phyloP scores from a whole-genome alignment of 2,888 invertebrate genomes.

The Drosophila macrothrix region DNA sequence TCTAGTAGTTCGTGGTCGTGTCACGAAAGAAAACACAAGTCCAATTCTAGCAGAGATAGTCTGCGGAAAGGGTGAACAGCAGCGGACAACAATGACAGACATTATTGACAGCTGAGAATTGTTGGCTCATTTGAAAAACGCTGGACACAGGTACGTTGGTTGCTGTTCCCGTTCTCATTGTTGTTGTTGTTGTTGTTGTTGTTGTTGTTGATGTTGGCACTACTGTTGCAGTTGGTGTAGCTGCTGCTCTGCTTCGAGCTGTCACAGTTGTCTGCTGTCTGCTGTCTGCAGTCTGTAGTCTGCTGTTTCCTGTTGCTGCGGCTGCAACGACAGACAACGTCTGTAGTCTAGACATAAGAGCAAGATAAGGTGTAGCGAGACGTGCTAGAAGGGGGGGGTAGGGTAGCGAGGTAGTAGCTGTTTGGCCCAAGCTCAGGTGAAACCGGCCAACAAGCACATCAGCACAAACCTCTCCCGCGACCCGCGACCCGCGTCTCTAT shows the following conservation, averaged over 20 bases:
- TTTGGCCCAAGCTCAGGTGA: slow-evolving; percentile 66
- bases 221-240: slow-evolving; percentile 60
- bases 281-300: slow-evolving; percentile 55
- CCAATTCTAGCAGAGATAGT: not conserved
- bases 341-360: slow-evolving; percentile 76
- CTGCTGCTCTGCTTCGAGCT: slow-evolving; percentile 63
- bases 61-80: slow-evolving; percentile 25
- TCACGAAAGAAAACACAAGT: slow-evolving; percentile 7
- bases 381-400: not conserved
- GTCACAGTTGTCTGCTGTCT: slow-evolving; percentile 77
- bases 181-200: slow-evolving; percentile 35
- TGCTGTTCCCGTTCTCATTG: slow-evolving; percentile 25
- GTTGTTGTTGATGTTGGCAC: slow-evolving; percentile 41
- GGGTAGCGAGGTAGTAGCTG: slow-evolving; percentile 10
- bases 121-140: slow-evolving; percentile 69
- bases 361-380: slow-evolving; percentile 54
- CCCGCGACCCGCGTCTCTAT: slow-evolving; percentile 35
- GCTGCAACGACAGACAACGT: slow-evolving; percentile 62
- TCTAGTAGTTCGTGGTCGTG: not conserved
- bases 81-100: slow-evolving; percentile 59
- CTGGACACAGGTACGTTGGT: slow-evolving; percentile 60
- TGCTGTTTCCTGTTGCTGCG: slow-evolving; percentile 75
- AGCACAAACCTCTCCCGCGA: slow-evolving; percentile 15
- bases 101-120: slow-evolving; percentile 81
- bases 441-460: slow-evolving; percentile 66